phyloP scores from a whole-genome alignment of 2,888 invertebrate species.

The Drosophila kokeensis region DNA sequence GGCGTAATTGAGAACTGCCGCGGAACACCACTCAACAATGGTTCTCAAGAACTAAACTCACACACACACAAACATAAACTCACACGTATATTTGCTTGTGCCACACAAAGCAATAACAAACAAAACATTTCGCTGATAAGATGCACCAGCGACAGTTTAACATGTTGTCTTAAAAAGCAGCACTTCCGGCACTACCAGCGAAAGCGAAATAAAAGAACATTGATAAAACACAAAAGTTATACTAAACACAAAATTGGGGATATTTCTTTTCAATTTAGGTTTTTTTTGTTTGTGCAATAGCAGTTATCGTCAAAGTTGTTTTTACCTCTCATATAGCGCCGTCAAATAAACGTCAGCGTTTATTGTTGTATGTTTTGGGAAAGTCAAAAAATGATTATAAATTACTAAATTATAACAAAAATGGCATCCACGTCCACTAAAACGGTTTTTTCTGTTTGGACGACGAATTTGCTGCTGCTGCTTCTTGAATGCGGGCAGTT shows the following conservation, averaged over 20 bases:
- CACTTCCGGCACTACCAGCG: constrained; percentile 34
- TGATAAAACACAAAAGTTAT: constrained; percentile 9
- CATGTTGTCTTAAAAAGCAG: neutral
- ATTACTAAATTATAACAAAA: constrained; percentile 13
- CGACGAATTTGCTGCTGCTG: constrained; percentile 27
- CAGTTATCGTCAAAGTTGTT: neutral
- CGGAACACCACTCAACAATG: neutral
- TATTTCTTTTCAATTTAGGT: constrained; percentile 5
- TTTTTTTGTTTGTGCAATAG: neutral
- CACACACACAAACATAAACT: constrained; percentile 1
- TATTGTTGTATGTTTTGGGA: neutral
- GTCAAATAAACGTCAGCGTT: neutral
- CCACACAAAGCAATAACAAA: constrained; percentile 45
- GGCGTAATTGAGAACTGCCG: constrained; percentile 18
- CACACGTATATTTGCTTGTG: constrained; percentile 1
- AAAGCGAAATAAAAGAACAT: constrained; percentile 10
- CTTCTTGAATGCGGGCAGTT: constrained; percentile 37
- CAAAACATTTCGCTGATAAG: constrained; percentile 52
- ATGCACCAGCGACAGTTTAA: constrained; percentile 8
- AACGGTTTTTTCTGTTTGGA: constrained; percentile 39
- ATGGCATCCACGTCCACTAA: constrained; percentile 47
- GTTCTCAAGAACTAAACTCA: neutral
- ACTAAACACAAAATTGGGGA: neutral
- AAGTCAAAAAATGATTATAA: neutral
- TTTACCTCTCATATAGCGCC: constrained; percentile 36